Base-by-base conservation (phyloP, 2,113 vertebrate species). In the Holacanthus passer region DNA sequence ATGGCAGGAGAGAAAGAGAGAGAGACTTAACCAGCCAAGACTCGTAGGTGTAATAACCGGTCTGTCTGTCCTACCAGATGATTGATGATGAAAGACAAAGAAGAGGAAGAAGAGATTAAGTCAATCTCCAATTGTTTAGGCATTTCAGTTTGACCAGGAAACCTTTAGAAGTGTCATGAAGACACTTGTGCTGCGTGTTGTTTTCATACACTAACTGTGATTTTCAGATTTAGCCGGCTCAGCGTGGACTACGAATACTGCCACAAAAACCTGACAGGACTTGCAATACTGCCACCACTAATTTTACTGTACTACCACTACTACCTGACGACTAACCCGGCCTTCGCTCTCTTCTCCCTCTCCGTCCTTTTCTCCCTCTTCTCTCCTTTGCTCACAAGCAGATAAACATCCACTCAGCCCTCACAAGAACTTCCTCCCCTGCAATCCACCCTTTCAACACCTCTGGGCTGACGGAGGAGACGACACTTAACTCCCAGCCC, bases 351-450 rank as follows among this genome's bases (percentile, higher is more conserved):
- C 37, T 27, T 64, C n/a, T 27, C 1, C 58, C 2, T 53, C 32
- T 52, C 63, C 56, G 6, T 55, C 73, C 37, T 27, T 56, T 60
- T 43, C 52, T 22, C 69, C 59, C 56, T 79, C 64, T 1, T 32
- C 71, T 76, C 70, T 75, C 65, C 47, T 22, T 82, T 19, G 22
- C 66, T 81, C 81, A 73, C 79, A 75, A 48, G 72, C 77, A 88
- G 90, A 93, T 87, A 93, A 92, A 94, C 90, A 89, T 90, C 83
- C 90, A 87, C 85, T 90, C 89, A 84, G 68, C 64, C 83, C 64
- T 84, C 80, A 88, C 85, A 87, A 87, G 83, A 73, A 87, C 89
- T 92, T 92, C 92, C 91, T 93, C 82, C 70, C 47, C 66, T 66
- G 73, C 85, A 64, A 86, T 93, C 89, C 80, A 73, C 43, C 85